Evolutionary conservation across 1,140 invertebrate genomes (phyloP).

Genomic region (Hyphantria cunea): DNA sequence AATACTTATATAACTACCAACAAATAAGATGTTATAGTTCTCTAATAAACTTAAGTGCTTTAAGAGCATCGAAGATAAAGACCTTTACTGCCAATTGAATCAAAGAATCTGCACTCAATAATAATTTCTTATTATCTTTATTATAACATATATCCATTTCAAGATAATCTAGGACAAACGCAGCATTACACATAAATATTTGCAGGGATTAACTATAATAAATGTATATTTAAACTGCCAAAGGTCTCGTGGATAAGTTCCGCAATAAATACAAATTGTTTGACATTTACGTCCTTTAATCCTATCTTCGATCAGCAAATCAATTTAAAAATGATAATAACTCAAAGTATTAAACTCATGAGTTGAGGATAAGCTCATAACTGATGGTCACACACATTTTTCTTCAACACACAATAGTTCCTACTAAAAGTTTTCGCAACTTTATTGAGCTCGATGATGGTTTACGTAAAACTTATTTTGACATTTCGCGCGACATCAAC

Average conservation of each 20-base stretch:
- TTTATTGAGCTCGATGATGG: slow-evolving; percentile 18
- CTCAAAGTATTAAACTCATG: slow-evolving; percentile 38
- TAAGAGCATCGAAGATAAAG: too few relatives aligned
- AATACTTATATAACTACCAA: too few relatives aligned
- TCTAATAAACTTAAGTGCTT: too few relatives aligned
- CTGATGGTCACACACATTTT: slow-evolving; percentile 46
- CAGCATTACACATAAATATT: slow-evolving; percentile 2
- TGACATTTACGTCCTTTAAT: slow-evolving; percentile 25
- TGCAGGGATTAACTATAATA: slow-evolving; percentile 19
- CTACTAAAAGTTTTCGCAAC: slow-evolving; percentile 32
- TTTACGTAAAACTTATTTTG: slow-evolving; percentile 31
- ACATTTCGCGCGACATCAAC: slow-evolving; percentile 37
- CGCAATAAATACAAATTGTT: slow-evolving; percentile 26
- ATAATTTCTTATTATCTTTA: background rate
- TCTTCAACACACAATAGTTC: slow-evolving; percentile 15
- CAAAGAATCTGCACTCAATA: too few relatives aligned
- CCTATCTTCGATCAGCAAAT: slow-evolving; percentile 29
- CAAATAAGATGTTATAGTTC: too few relatives aligned
- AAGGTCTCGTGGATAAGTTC: slow-evolving; percentile 12
- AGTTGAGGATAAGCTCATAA: slow-evolving; percentile 45
- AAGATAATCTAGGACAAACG: slow-evolving; percentile 13
- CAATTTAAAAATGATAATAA: slow-evolving; percentile 32
- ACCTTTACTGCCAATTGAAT: slow-evolving; percentile 4
- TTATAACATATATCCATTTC: background rate
- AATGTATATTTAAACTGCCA: slow-evolving; percentile 9